A percentile compares a stretch with the other conserved stretches of the same genome.
Evolutionary conservation across 2,797 vertebrate genomes (phyloP).

Genomic region (Chaenodraco wilsoni): DNA sequence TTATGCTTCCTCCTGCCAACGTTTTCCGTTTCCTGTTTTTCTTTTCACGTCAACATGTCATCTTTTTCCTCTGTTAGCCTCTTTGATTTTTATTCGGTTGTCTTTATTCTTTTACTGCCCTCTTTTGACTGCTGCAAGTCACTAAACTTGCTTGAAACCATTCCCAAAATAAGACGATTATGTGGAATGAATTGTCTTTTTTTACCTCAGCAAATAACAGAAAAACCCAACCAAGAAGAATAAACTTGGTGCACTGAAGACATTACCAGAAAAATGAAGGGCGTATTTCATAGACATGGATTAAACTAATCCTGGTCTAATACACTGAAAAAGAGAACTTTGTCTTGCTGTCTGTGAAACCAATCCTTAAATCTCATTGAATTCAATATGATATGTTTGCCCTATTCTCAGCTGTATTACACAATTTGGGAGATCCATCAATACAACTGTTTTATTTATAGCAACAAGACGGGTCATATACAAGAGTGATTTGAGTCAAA

Average conservation of each 20-base stretch:
- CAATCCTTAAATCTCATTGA: constrained; percentile 68
- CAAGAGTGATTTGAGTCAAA: constrained; percentile 27
- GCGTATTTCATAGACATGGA: constrained; percentile 69
- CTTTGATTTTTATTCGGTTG: constrained; percentile 19
- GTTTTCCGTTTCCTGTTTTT: constrained; percentile 53
- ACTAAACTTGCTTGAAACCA: constrained; percentile 33
- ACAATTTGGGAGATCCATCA: constrained; percentile 22
- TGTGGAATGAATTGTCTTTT: constrained; percentile 32
- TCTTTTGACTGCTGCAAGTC: constrained; percentile 30
- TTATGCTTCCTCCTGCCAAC: constrained; percentile 9
- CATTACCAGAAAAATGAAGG: constrained; percentile 63
- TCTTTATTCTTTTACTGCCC: constrained; percentile 9
- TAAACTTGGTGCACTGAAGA: constrained; percentile 46
- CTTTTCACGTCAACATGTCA: constrained; percentile 43
- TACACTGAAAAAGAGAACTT: constrained; percentile 68
- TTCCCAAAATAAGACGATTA: constrained; percentile 26
- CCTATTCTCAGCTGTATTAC: constrained; percentile 24
- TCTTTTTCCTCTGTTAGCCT: constrained; percentile 16
- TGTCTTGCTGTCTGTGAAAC: constrained; percentile 62
- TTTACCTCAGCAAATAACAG: constrained; percentile 42
- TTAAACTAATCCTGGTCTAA: constrained; percentile 76
- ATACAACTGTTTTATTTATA: constrained; percentile 33
- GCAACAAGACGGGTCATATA: not conserved
- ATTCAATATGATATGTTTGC: constrained; percentile 60
- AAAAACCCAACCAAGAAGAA: constrained; percentile 22